phyloP scores from a whole-genome alignment of 2,113 vertebrate species.

The Argyrosomus japonicus region DNA sequence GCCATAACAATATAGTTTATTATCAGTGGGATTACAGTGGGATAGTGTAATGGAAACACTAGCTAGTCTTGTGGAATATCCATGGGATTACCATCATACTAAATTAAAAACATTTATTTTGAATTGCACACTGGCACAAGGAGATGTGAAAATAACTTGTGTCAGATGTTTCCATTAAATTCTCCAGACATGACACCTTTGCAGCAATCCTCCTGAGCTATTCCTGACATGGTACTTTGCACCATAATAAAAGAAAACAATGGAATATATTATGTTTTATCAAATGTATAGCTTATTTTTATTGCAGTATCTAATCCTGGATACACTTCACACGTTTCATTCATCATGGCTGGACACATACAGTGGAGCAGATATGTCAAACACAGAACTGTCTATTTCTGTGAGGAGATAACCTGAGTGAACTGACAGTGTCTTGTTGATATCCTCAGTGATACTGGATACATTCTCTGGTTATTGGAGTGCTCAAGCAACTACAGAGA shows the following conservation, averaged over 20 bases:
- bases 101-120: constrained; percentile 18
- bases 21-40: background rate
- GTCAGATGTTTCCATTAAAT: constrained; percentile 4
- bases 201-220: background rate
- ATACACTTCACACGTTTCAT: background rate
- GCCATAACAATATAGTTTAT: background rate
- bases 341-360: constrained; percentile 7
- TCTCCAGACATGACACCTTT: constrained; percentile 6
- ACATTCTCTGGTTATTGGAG: background rate
- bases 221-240: background rate
- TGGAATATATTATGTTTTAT: background rate
- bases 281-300: constrained; percentile 5
- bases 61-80: background rate
- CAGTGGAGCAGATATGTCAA: background rate
- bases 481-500: constrained; percentile 26
- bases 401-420: constrained; percentile 6
- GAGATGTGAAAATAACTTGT: constrained; percentile 6
- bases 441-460: background rate
- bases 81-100: background rate
- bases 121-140: background rate
- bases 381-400: constrained; percentile 1
- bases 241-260: background rate
- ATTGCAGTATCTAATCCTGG: constrained; percentile 4
- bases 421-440: constrained; percentile 26
- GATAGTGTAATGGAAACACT: background rate